Evolutionary conservation across 2,888 invertebrate species (phyloP), one percentile per base, ranked within the genome.

Genomic region (Schizotus pectinicornis): DNA sequence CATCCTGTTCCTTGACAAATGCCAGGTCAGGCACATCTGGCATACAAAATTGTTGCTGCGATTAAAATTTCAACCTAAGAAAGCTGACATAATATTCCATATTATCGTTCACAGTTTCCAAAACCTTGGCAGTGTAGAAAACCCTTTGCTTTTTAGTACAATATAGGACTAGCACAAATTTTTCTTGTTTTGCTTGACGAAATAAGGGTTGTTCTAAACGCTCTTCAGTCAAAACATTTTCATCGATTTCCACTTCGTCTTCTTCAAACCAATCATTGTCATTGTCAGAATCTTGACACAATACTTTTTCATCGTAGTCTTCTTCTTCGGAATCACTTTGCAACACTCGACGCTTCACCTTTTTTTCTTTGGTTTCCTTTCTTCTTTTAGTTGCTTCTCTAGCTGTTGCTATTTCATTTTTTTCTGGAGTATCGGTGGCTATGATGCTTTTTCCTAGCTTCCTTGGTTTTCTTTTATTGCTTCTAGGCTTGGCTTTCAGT

Each of bases 401-500:
- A 41, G 41, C 39, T 39, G 22, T 11, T 43, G 36, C 50, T 45
- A 47, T 54, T 52, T 51, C 13, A 45, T 38, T 43, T 30, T 36
- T 51, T 56, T 63, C 58, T 14, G 62, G 60, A 30, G 62, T 62
- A 53, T 59, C 61, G 7, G 62, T 64, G 8, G 59, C 53, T 22
- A 63, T 59, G 42, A 55, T 59, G 49, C 61, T 59, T 12, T 37
- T 49, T 12, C 61, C 53, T n/a, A 42, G 39, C 42, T 63, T 61
- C 43, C 59, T 31, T 36, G 50, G 41, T 34, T 55, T 59, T 14
- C 51, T 14, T 32, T 59, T 35, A 38, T 30, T 31, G 35, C 13
- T 47, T 31, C 47, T 35, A 33, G 54, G 39, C 34, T 41, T 41
- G 12, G 54, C 53, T 11, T 36, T 33, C 22, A 54, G 30, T 35